Base-by-base conservation (phyloP, 2,113 vertebrate genomes). In the Nothocercus julius region DNA sequence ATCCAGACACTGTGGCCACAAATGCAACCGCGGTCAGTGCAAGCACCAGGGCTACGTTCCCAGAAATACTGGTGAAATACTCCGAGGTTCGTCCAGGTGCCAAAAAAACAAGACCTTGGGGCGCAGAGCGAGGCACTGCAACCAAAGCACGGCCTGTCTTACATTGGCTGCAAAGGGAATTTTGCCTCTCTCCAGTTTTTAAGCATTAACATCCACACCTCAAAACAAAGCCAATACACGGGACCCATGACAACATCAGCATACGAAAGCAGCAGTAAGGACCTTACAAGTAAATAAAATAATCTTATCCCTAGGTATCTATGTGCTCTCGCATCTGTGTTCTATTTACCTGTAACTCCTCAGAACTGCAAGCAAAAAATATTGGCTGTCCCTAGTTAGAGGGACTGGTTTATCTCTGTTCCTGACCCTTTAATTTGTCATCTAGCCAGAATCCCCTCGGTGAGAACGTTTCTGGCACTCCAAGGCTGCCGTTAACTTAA, bases 401-500 rank as follows among this genome's bases (percentile, higher is more conserved):
- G 62, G 66, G 82, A 90, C 86, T 79, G 74, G 75, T 95, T 96
- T 95, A 70, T 93, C 87, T 96, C 83, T 78, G 59, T 63, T 88
- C 63, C 82, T 85, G 92, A 97, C 92, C 93, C 95, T 94, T 89
- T 79, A 82, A 96, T 92, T 96, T 96, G 95, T 96, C 96, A 88
- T 85, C 80, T 64, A 90, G 96, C 95, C 96, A 96, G 81, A 76
- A 96, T 86, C 83, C 83, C 79, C 91, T 95, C 13, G 2, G 89
- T 84, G 88, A 96, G 96, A 95, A 93, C 82, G 75, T 93, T 96
- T 93, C 94, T 92, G 93, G 90, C 92, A 91, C 93, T 96, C 82
- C 90, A 94, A 90, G 77, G 85, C 95, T 95, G 92, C 80, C 85
- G 95, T 94, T 97, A 96, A 96, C 96, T 95, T 89, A 97, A 97